Evolutionary conservation across 1,140 invertebrate species (phyloP).

Genomic region (Papilio polyxenes): DNA sequence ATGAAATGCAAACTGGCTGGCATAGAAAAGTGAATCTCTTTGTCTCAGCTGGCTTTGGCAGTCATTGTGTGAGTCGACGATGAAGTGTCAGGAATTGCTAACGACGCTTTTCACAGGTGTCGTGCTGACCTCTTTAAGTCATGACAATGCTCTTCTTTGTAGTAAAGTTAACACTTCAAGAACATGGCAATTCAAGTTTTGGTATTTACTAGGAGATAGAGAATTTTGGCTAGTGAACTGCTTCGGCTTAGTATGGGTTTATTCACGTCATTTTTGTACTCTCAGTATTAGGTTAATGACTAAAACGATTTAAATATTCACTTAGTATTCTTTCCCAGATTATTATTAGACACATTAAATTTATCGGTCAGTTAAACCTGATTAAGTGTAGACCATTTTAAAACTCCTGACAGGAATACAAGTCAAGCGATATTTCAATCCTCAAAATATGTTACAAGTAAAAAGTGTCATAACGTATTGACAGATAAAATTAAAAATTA

Average conservation of each 20-base stretch:
- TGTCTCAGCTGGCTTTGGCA: neutral
- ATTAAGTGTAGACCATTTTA: too few species aligned
- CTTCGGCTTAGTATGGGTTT: neutral
- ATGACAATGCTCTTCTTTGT: neutral
- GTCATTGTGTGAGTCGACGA: neutral
- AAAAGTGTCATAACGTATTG: too few species aligned
- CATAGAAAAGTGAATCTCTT: neutral
- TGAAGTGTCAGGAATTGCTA: neutral
- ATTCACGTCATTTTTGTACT: neutral
- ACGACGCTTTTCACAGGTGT: neutral
- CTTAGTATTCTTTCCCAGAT: too few species aligned
- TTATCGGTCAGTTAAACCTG: too few species aligned
- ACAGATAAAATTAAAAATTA: neutral
- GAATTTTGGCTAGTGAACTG: neutral
- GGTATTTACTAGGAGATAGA: neutral
- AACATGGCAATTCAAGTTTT: neutral
- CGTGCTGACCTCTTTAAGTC: constrained; percentile 2
- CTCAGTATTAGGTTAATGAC: neutral
- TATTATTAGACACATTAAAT: too few species aligned
- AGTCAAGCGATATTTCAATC: neutral
- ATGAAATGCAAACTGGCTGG: neutral
- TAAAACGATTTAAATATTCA: neutral
- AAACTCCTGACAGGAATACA: too few species aligned
- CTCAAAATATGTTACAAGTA: neutral
- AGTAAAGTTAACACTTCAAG: neutral